Conservation (phyloP, 1,140 invertebrate genomes). For the Papilio aristodemus region DNA sequence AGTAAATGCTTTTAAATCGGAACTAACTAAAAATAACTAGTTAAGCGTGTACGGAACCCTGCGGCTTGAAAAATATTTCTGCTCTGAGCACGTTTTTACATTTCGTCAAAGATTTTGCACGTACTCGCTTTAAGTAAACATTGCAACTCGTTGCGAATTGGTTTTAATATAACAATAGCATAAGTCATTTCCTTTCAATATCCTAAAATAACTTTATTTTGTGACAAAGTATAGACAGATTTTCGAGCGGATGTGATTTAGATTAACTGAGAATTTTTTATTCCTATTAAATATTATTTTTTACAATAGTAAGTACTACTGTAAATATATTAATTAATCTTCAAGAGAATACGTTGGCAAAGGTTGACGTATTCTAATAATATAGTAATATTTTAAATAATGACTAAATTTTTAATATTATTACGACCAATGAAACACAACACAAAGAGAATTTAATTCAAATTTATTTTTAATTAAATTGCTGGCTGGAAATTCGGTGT, state of each 20-base stretch:
- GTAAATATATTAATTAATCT: too few species aligned
- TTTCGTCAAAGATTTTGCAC: constrained; percentile 47
- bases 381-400: too few species aligned
- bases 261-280: background rate
- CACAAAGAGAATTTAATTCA: background rate
- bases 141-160: constrained; percentile 51
- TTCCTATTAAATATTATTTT: background rate
- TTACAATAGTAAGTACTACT: too few species aligned
- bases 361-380: too few species aligned
- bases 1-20: too few species aligned
- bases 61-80: background rate
- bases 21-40: background rate
- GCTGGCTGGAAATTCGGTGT: background rate
- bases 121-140: constrained; percentile 52
- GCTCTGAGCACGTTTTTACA: constrained; percentile 9
- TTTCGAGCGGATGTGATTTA: background rate
- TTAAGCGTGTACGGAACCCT: background rate
- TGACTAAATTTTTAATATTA: background rate
- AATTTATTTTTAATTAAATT: background rate
- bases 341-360: too few species aligned
- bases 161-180: constrained; percentile 39
- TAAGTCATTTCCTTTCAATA: constrained; percentile 32
- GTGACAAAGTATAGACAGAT: constrained; percentile 22
- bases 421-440: background rate
- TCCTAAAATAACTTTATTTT: constrained; percentile 31